Evolutionary conservation across 2,888 invertebrate species (phyloP), one percentile per base, ranked within the genome.

Genomic region (Kuschelorhynchus macadamiae): DNA sequence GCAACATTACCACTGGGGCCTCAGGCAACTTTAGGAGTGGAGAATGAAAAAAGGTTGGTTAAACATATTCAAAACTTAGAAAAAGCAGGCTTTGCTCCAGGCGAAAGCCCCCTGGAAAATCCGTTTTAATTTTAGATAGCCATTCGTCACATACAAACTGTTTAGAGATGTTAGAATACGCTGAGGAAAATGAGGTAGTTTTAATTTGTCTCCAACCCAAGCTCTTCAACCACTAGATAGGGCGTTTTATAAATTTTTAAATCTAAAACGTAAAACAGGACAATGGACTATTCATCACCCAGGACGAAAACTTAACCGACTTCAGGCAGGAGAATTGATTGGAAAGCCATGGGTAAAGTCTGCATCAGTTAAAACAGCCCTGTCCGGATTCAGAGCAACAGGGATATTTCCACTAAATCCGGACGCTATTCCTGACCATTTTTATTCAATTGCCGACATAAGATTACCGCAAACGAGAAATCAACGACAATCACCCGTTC

Each of bases 341-440:
- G n/a, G n/a, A n/a, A n/a, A n/a, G n/a, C n/a, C n/a, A n/a, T n/a
- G n/a, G n/a, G 11, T 18, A 18, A 20, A 59, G 53, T 12, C 60
- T 30, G 69, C 65, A 20, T 41, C 64, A 30, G 47, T 50, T 9
- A 39, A 59, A 65, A 69, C 44, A 18, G 61, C 14, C 11, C 17
- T 69, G 47, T 59, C 60, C 18, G 64, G 60, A 30, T 69, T 60
- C 42, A 42, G 41, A 12, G 64, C 69, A 25, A 60, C 55, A 7
- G 69, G 69, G 3, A 69, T 69, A 14, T 69, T 59, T 46, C 69
- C 69, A 9, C 52, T 65, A 20, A 65, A 69, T 42, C 46, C 59
- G 3, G 49, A 39, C 12, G 46, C 44, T n/a, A 42, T 65, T 32
- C 69, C 65, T 9, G 65, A 69, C 41, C 44, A 60, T 17, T 60